A percentile compares a stretch with the other conserved stretches of the same genome.
Conservation (phyloP, 2,797 vertebrate genomes). For the Sphenopsis melanotis region DNA sequence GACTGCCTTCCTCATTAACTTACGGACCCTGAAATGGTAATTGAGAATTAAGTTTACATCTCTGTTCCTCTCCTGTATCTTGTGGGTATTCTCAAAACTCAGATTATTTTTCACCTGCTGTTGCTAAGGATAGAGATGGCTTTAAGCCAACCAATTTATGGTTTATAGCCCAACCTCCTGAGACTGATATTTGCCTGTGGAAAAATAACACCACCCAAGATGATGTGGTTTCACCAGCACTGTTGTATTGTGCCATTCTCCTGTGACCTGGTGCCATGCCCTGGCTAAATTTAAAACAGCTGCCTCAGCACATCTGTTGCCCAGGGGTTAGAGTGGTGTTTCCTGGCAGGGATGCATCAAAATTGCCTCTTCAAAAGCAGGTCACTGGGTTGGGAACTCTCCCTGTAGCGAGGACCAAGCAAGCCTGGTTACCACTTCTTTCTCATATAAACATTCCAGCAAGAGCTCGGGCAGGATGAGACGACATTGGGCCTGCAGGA, state of each 20-base stretch:
- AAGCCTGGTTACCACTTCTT: neutral
- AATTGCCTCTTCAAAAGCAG: neutral
- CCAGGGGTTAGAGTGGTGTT: neutral
- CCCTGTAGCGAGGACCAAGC: neutral
- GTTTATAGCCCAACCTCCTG: neutral
- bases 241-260: accelerated
- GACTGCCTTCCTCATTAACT: conserved; percentile 8
- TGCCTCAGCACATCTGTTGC: neutral
- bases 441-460: neutral
- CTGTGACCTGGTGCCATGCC: neutral
- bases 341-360: neutral
- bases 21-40: conserved; percentile 57
- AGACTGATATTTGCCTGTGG: neutral
- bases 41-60: neutral
- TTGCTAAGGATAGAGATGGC: neutral
- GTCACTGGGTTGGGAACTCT: neutral
- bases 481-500: neutral
- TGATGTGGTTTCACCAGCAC: neutral
- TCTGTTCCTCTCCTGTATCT: neutral
- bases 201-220: neutral
- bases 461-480: neutral
- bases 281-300: neutral
- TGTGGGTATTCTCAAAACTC: neutral
- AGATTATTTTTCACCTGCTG: neutral
- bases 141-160: neutral